Percentiles rank a stretch among this genome's conserved stretches.
Evolutionary conservation across 2,113 vertebrate genomes (phyloP).

Genomic region (Sakesphorus luctuosus): DNA sequence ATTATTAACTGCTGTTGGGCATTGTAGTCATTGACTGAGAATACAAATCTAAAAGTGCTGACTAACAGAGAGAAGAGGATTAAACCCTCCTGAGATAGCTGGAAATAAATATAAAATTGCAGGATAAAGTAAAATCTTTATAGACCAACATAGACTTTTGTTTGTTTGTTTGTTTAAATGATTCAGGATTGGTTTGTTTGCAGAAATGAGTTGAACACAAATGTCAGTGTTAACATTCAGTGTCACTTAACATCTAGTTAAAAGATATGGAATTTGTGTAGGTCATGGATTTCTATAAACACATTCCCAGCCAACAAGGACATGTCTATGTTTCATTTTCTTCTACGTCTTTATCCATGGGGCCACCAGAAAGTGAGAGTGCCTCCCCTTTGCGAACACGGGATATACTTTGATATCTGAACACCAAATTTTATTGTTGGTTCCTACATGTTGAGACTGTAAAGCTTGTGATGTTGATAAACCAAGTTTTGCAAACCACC

Average conservation of each 20-base stretch:
- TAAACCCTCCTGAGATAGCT: not conserved
- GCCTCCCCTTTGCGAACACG: not conserved
- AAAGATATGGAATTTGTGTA: not conserved
- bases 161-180: not conserved
- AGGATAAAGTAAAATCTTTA: not conserved
- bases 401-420: not conserved
- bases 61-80: not conserved
- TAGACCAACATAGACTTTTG: not conserved
- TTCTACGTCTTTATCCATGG: not conserved
- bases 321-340: not conserved
- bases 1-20: not conserved
- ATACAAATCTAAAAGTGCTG: not conserved
- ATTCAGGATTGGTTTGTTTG: not conserved
- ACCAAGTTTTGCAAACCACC: slow-evolving; percentile 12
- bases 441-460: not conserved
- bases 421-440: not conserved
- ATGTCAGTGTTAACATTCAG: not conserved
- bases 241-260: not conserved
- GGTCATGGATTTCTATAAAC: not conserved
- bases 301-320: not conserved
- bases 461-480: not conserved
- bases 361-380: not conserved
- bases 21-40: not conserved
- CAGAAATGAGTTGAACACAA: not conserved
- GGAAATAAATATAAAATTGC: not conserved